Evolutionary conservation across 2,888 invertebrate species (phyloP).

Genomic region (Ectemnius lituratus): DNA sequence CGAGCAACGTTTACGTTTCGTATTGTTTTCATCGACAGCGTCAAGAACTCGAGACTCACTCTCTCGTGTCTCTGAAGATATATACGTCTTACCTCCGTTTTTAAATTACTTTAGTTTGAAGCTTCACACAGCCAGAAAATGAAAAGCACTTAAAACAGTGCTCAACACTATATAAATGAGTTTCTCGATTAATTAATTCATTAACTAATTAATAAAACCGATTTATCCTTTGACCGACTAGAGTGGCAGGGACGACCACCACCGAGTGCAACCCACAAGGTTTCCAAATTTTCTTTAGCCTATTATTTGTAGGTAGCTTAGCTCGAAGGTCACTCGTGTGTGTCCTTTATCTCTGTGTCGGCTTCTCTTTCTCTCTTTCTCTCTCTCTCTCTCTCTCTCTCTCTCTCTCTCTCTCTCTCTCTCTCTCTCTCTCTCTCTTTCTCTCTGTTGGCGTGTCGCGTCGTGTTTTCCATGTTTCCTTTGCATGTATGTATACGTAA

Average conservation of each 20-base stretch:
- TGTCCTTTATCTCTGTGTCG: too few species aligned
- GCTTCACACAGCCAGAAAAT: conserved; percentile 83
- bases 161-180: conserved; percentile 80
- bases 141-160: conserved; percentile 85
- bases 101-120: conserved; percentile 75
- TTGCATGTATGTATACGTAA: conserved; percentile 19
- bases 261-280: conserved; percentile 52
- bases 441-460: neutral
- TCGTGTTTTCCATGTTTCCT: conserved; percentile 1
- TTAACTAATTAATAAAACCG: conserved; percentile 74
- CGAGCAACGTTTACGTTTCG: neutral
- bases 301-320: conserved; percentile 38
- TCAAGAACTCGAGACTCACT: neutral
- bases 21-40: neutral
- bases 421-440: too few species aligned
- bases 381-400: too few species aligned
- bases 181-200: conserved; percentile 76
- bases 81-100: conserved; percentile 48
- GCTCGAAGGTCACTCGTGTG: conserved; percentile 38
- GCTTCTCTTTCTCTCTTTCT: too few species aligned
- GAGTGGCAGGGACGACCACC: conserved; percentile 66
- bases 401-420: too few species aligned
- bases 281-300: conserved; percentile 19
- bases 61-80: neutral
- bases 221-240: conserved; percentile 64